A percentile compares a stretch with the other conserved stretches of the same genome.
phyloP scores from a whole-genome alignment of 2,888 invertebrate genomes.

The Ceriagrion tenellum region DNA sequence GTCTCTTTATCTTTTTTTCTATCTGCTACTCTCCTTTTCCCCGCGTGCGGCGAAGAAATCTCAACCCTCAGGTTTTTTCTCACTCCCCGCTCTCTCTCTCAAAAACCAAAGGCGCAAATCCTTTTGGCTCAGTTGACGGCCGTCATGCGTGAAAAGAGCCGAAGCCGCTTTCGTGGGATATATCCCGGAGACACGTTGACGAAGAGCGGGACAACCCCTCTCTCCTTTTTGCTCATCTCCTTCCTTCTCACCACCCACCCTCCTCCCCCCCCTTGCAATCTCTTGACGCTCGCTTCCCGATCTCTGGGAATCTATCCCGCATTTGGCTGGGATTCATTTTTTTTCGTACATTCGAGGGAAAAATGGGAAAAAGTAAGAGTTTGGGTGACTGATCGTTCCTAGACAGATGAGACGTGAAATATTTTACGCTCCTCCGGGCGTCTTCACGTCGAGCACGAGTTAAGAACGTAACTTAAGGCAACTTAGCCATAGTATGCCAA shows the following conservation, averaged over 20 bases:
- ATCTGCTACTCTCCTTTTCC: neutral
- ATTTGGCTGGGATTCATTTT: neutral
- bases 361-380: neutral
- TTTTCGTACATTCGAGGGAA: neutral
- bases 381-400: neutral
- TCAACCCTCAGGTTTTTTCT: neutral
- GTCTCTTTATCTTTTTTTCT: neutral
- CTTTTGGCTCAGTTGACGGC: slow-evolving; percentile 26
- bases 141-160: slow-evolving; percentile 37
- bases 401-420: neutral
- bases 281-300: neutral
- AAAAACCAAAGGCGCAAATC: slow-evolving; percentile 14
- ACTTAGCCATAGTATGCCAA: too few relatives aligned
- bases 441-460: too few relatives aligned
- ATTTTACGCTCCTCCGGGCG: too few relatives aligned
- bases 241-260: neutral
- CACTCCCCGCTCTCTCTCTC: too few relatives aligned
- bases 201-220: neutral
- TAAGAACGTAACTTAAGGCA: too few relatives aligned
- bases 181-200: slow-evolving; percentile 28
- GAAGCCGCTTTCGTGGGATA: neutral
- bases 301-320: too few relatives aligned
- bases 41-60: neutral
- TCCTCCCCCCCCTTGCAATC: neutral
- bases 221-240: neutral